Base-by-base conservation (phyloP, 1,140 invertebrate genomes). In the Steinernema feltiae region DNA sequence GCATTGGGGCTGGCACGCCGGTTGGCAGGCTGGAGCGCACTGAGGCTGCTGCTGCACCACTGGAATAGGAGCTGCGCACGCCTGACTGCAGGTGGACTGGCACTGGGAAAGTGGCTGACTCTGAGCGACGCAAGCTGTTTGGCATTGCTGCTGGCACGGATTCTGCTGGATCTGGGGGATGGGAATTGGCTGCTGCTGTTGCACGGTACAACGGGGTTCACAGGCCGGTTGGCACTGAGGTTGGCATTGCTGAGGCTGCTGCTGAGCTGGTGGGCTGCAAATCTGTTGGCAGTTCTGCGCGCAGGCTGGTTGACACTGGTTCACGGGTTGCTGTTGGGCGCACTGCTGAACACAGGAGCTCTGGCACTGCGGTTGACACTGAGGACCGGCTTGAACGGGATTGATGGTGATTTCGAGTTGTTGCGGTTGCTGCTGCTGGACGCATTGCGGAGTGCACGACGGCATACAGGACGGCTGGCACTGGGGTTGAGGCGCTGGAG, bases 181-280 rank as follows among this genome's bases (percentile, higher is more conserved):
- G 41, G 21, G 71, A 17, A 31, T 24, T 0, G 48, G 31, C 32
- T 77, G 70, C 24, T 46, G 31, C 29, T 32, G 46, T 70, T 77
- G 53, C 70, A 48, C 31, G 29, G 69, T 41, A 30, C 70, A 77
- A 48, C 69, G 75, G 29, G 29, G 32, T 77, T 41, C 32, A 69
- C 77, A 78, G 27, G 41, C 29, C 30, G 74, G 73, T 69, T 78
- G 76, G 53, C 76, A 78, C 41, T 78, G 76, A 27, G 41, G 76
- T 48, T 2, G 70, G 29, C 7, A 69, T 71, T 76, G 74, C 32
- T 1, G 53, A 27, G 24, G 53, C 24, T 46, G 41, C 41, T 46
- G 41, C 41, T 46, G 41, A 46, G 46, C n/a, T 17, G 48, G 7
- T 18, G 35, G 35, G 35, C 48, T 70, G 24, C 53, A 63, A 27